Conservation (phyloP, 1,140 invertebrate species). For the Marisa cornuarietis region DNA sequence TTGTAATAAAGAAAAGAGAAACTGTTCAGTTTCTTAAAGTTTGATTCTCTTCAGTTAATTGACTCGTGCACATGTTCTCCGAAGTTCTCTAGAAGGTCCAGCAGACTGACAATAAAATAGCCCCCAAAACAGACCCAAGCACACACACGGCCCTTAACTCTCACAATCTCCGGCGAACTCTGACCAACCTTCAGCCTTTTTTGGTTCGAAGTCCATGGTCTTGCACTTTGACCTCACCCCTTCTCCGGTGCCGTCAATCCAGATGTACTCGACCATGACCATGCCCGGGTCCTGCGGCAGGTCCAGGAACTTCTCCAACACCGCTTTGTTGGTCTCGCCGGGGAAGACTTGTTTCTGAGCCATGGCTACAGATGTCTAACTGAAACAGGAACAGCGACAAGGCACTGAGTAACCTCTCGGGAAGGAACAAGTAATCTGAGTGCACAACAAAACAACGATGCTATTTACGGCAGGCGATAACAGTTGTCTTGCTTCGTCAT, state of each 20-base stretch:
- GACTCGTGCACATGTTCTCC: not conserved
- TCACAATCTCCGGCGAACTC: not conserved
- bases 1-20: no score
- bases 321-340: slow-evolving; percentile 71
- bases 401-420: no score
- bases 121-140: no score
- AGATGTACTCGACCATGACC: slow-evolving; percentile 88
- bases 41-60: not conserved
- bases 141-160: not conserved
- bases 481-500: no score
- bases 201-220: slow-evolving; percentile 82
- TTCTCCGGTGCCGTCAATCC: slow-evolving; percentile 95
- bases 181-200: slow-evolving; percentile 71
- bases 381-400: no score
- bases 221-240: slow-evolving; percentile 86
- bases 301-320: slow-evolving; percentile 77
- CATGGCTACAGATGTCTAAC: slow-evolving; percentile 8
- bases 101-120: not conserved
- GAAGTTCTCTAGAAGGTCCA: not conserved
- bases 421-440: no score
- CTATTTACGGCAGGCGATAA: no score
- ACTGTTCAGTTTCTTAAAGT: not conserved
- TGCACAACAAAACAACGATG: no score
- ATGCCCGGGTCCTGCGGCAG: slow-evolving; percentile 78
- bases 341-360: not conserved